Evolutionary conservation across 2,797 vertebrate species (phyloP).

Genomic region (Myotis vivesi): DNA sequence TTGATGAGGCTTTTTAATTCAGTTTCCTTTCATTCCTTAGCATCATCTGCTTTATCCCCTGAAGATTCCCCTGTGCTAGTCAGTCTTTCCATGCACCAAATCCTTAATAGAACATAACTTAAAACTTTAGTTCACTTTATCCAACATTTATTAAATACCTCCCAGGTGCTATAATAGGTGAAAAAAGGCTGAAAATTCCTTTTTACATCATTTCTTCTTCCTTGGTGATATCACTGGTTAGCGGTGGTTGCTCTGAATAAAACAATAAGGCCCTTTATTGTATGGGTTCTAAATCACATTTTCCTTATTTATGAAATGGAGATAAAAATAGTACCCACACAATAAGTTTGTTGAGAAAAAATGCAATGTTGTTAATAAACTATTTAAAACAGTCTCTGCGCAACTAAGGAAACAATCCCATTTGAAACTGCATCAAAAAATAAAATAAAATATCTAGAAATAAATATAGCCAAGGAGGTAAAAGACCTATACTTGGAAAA

Average conservation of each 20-base stretch:
- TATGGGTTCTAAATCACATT: not conserved
- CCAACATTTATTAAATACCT: slow-evolving; percentile 68
- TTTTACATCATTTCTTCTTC: slow-evolving; percentile 43
- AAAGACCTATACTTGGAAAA: not conserved
- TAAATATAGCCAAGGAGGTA: not conserved
- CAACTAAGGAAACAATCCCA: not conserved
- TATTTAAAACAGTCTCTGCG: not conserved
- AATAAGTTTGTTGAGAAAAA: not conserved
- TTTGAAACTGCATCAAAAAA: not conserved
- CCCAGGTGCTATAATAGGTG: slow-evolving; percentile 10
- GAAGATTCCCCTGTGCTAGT: not conserved
- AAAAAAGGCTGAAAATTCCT: slow-evolving; percentile 20
- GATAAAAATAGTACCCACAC: not conserved
- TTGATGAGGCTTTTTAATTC: slow-evolving; percentile 11
- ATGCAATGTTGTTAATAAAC: not conserved
- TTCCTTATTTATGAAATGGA: slow-evolving; percentile 16
- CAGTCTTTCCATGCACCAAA: slow-evolving; percentile 29
- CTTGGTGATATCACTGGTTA: slow-evolving; percentile 35
- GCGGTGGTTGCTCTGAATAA: not conserved
- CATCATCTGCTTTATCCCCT: slow-evolving; percentile 30
- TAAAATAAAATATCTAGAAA: not conserved
- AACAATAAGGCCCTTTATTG: not conserved
- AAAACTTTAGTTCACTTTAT: slow-evolving; percentile 65
- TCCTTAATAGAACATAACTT: slow-evolving; percentile 66
- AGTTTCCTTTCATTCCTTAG: slow-evolving; percentile 45